These are phyloP conservation scores for Tetragonisca angustula DNA, from an alignment of 2,888 invertebrate genomes.

Conservation along the genomic window DNA sequence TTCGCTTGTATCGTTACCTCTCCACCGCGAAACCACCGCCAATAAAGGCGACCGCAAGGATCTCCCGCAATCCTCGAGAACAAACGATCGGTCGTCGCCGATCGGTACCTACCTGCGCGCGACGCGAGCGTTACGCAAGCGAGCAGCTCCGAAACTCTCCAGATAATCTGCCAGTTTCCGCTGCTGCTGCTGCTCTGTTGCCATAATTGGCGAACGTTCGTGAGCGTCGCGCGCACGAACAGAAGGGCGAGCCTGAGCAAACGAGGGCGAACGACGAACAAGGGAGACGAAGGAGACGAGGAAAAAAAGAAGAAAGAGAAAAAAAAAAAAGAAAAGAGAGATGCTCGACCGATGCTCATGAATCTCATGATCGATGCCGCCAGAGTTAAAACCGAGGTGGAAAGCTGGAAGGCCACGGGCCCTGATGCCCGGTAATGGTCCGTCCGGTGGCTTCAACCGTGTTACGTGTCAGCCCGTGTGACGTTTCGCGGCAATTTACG, in stretches of 20 bases:
- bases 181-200: constrained; percentile 16
- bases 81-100: not conserved
- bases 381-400: constrained; percentile 68
- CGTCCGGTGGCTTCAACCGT: constrained; percentile 60
- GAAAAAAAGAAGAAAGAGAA: not conserved
- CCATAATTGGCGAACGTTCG: constrained; percentile 63
- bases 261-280: constrained; percentile 23
- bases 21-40: constrained; percentile 7
- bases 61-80: constrained; percentile 36
- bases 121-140: constrained; percentile 28
- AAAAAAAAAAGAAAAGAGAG: not conserved
- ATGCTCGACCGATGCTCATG: constrained; percentile 65
- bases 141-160: constrained; percentile 20
- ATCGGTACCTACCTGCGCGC: constrained; percentile 1
- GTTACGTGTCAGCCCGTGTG: constrained; percentile 72
- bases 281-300: not conserved
- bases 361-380: constrained; percentile 78
- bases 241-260: constrained; percentile 23
- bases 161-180: constrained; percentile 50
- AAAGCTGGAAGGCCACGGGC: constrained; percentile 68
- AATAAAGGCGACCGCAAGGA: constrained; percentile 29
- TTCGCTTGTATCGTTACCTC: constrained; percentile 24
- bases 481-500: constrained; percentile 75
- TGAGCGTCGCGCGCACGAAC: constrained; percentile 37
- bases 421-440: constrained; percentile 66